These are phyloP conservation scores for Plotosus lineatus DNA, from an alignment of 2,113 vertebrate species.

Conservation along the genomic window DNA sequence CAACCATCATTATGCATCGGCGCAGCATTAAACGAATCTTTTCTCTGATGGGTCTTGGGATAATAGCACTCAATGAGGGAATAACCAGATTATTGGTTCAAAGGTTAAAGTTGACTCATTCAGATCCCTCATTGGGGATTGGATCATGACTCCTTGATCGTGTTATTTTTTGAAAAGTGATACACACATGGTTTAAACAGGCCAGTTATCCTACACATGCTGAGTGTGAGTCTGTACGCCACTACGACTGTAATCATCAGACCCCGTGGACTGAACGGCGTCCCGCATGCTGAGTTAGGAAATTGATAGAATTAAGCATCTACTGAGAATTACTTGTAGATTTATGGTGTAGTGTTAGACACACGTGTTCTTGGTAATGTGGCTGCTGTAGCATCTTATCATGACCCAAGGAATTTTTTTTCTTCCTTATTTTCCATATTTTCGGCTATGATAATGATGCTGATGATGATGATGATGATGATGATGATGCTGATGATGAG, in stretches of 20 bases:
- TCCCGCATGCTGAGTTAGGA: background rate
- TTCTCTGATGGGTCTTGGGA: slow-evolving; percentile 40
- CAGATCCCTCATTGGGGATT: slow-evolving; percentile 45
- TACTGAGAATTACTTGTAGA: background rate
- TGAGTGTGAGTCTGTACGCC: background rate
- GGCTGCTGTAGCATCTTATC: background rate
- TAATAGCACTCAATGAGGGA: slow-evolving; percentile 55
- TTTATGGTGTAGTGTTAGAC: background rate
- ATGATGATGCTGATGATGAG: no score
- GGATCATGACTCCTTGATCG: slow-evolving; percentile 33
- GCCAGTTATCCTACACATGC: slow-evolving; percentile 7
- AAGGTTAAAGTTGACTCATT: slow-evolving; percentile 48
- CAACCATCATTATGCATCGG: background rate
- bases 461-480: no score
- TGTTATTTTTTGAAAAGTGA: slow-evolving; percentile 47
- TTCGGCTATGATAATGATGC: no score
- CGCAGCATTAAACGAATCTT: background rate
- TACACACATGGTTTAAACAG: slow-evolving; percentile 40
- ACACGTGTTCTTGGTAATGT: background rate
- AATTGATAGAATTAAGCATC: background rate
- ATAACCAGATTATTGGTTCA: slow-evolving; percentile 65
- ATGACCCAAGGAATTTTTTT: background rate
- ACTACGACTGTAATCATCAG: background rate
- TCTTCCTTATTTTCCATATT: no score
- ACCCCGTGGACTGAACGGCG: background rate